phyloP scores from a whole-genome alignment of 2,113 vertebrate genomes.

The Gadus macrocephalus region DNA sequence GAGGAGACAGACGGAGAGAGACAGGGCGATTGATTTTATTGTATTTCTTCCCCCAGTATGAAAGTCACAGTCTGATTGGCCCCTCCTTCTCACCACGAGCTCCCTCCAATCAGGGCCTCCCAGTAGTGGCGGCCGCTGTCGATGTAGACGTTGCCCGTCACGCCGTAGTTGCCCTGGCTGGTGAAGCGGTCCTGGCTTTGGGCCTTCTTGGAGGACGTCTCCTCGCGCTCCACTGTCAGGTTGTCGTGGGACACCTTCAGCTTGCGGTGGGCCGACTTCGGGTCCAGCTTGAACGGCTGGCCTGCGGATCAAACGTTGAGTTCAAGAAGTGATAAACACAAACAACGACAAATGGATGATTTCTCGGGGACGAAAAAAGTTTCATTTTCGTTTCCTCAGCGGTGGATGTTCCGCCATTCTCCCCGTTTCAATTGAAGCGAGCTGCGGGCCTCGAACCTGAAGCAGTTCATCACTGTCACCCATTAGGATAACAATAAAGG shows the following conservation, averaged over 20 bases:
- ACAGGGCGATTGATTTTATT: neutral
- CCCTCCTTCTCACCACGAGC: conserved; percentile 82
- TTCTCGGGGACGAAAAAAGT: too few relatives aligned
- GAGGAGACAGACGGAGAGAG: neutral
- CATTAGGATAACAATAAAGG: too few relatives aligned
- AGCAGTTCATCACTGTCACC: too few relatives aligned
- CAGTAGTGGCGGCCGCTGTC: conserved; percentile 98
- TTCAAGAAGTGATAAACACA: neutral
- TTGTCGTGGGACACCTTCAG: conserved; percentile 94
- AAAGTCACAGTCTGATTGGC: neutral
- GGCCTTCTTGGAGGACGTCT: conserved; percentile 93
- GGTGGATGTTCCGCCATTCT: too few relatives aligned
- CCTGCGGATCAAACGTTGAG: conserved; percentile 62
- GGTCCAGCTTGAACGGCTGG: conserved; percentile 96
- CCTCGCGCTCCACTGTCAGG: conserved; percentile 93
- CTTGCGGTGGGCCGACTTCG: conserved; percentile 94
- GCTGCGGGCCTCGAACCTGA: too few relatives aligned
- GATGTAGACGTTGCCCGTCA: conserved; percentile 93
- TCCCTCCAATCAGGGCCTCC: conserved; percentile 96
- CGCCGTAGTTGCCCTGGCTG: conserved; percentile 91
- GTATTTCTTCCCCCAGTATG: neutral
- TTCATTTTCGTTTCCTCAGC: too few relatives aligned
- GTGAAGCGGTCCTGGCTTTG: conserved; percentile 93
- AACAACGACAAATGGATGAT: too few relatives aligned
- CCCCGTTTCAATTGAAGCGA: too few relatives aligned